Percentiles rank a stretch among this genome's conserved stretches.
Evolutionary conservation across 2,113 vertebrate genomes (phyloP).

Genomic region (Egretta garzetta): DNA sequence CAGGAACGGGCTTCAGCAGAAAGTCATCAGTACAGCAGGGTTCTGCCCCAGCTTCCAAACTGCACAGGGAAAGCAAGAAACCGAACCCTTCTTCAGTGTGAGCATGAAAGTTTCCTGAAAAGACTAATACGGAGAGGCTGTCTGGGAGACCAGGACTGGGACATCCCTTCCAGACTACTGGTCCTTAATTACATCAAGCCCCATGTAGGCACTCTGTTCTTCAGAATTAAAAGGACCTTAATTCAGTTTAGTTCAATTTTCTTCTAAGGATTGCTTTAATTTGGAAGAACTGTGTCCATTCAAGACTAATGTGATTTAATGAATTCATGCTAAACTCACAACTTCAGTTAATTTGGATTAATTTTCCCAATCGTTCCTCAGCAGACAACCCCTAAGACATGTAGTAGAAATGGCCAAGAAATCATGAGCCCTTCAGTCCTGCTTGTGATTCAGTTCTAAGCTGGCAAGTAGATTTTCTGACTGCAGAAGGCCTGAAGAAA

Average conservation of each 20-base stretch:
- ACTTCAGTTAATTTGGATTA: constrained; percentile 63
- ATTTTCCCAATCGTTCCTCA: constrained; percentile 2
- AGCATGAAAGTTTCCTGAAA: background rate
- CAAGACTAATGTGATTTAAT: constrained; percentile 63
- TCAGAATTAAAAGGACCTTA: constrained; percentile 51
- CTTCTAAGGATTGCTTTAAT: constrained; percentile 46
- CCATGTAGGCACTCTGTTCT: constrained; percentile 17
- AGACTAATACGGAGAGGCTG: background rate
- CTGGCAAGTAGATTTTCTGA: background rate
- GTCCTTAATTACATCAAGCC: constrained; percentile 41
- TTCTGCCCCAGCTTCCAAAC: background rate
- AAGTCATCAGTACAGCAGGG: background rate
- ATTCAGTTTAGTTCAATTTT: constrained; percentile 63
- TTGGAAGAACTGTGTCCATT: constrained; percentile 61
- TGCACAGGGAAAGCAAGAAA: background rate
- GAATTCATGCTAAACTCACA: constrained; percentile 60
- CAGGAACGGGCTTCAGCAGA: background rate
- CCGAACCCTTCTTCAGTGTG: background rate
- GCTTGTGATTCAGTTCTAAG: background rate
- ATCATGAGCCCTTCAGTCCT: background rate
- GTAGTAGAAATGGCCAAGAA: background rate
- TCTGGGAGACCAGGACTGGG: background rate
- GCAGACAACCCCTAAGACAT: constrained; percentile 6
- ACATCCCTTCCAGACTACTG: constrained; percentile 17
- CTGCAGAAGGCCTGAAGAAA: background rate